Percentiles rank a stretch among this genome's conserved stretches.
These are phyloP conservation scores for Xyrauchen texanus DNA, from an alignment of 2,113 vertebrate species.

Conservation along the genomic window DNA sequence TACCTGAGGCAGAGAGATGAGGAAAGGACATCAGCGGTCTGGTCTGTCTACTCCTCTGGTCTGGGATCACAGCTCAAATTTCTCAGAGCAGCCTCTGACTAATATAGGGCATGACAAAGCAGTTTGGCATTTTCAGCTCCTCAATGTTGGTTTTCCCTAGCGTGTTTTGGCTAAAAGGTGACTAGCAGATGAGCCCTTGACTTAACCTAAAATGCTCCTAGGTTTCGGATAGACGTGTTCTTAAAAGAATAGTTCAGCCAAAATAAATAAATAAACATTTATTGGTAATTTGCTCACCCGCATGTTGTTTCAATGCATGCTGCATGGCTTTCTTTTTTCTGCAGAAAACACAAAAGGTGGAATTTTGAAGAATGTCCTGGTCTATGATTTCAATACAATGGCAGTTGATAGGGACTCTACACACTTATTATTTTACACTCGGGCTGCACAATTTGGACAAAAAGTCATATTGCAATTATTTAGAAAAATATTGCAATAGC, in stretches of 20 bases:
- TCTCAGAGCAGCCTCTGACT: slow-evolving; percentile 58
- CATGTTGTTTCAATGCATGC: no score
- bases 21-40: background rate
- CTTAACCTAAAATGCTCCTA: slow-evolving; percentile 33
- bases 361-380: no score
- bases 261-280: no score
- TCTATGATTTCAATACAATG: no score
- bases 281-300: no score
- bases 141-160: slow-evolving; percentile 65
- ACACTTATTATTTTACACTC: no score
- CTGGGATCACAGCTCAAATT: slow-evolving; percentile 33
- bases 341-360: no score
- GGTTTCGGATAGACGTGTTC: slow-evolving; percentile 39
- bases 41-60: slow-evolving; percentile 17
- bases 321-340: no score
- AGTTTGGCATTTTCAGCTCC: slow-evolving; percentile 78
- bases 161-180: slow-evolving; percentile 55
- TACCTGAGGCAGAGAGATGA: background rate
- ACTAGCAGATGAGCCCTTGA: slow-evolving; percentile 59
- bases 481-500: no score
- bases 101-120: slow-evolving; percentile 73
- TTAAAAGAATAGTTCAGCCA: background rate
- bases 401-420: no score
- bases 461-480: no score
- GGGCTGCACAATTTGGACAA: no score